Conservation (phyloP, 1,140 invertebrate genomes). For the Aleiodes sp. region DNA sequence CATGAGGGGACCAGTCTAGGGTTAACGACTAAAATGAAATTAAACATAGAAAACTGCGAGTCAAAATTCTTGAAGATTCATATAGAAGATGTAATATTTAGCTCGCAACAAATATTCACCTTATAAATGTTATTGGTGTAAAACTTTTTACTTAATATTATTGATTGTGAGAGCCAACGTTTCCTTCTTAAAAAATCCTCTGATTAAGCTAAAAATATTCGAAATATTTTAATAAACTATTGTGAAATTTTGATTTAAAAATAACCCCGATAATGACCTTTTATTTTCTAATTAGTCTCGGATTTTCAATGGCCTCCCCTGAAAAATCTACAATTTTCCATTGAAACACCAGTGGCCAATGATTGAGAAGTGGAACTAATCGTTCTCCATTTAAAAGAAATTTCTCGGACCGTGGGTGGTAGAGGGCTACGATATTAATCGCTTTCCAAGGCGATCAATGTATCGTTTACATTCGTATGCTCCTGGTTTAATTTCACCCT, state of each 20-base stretch:
- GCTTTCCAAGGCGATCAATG: conserved; percentile 7
- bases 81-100: too few species aligned
- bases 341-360: background rate
- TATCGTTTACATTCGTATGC: conserved; percentile 16
- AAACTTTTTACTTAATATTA: too few species aligned
- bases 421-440: conserved; percentile 24
- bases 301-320: background rate
- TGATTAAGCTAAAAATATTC: background rate
- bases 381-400: conserved; percentile 14
- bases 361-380: conserved; percentile 32
- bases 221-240: background rate
- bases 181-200: too few species aligned
- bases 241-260: background rate
- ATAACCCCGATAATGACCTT: background rate
- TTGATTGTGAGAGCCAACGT: too few species aligned
- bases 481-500: background rate
- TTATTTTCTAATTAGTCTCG: background rate
- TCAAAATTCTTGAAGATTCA: too few species aligned
- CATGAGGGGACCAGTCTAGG: too few species aligned
- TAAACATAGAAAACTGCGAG: too few species aligned
- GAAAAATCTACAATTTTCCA: conserved; percentile 20
- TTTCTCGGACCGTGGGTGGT: conserved; percentile 29
- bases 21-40: too few species aligned
- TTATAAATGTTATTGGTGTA: too few species aligned
- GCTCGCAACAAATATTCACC: too few species aligned